Conservation (phyloP, 2,888 invertebrate species). For the Agonopterix arenella region DNA sequence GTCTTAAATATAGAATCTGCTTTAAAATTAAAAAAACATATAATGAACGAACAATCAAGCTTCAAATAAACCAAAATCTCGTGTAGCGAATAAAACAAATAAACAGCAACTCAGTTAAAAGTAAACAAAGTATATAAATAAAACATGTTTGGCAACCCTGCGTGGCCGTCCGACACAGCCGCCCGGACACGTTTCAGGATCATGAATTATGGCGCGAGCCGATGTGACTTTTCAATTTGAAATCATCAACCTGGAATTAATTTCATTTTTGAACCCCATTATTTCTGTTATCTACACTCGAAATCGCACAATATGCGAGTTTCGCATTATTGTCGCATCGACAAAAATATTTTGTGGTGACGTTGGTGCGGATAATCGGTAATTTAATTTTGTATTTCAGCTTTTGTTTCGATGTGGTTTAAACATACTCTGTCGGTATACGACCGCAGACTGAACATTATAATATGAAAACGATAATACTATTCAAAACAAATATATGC, state of each 20-base stretch:
- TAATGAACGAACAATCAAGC: too few relatives aligned
- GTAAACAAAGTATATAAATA: constrained; percentile 30
- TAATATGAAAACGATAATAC: background rate
- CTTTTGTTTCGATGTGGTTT: constrained; percentile 31
- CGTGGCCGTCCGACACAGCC: constrained; percentile 58
- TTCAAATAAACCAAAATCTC: background rate
- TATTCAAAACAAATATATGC: too few relatives aligned
- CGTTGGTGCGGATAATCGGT: constrained; percentile 30
- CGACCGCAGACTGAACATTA: constrained; percentile 16
- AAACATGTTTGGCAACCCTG: constrained; percentile 54
- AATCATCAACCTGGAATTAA: constrained; percentile 78
- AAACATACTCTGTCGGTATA: constrained; percentile 5
- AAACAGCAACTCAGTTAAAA: background rate
- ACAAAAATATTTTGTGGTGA: constrained; percentile 61
- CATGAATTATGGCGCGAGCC: constrained; percentile 76
- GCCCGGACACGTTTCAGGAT: constrained; percentile 75
- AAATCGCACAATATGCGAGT: constrained; percentile 72
- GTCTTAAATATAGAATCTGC: too few relatives aligned
- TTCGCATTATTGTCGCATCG: constrained; percentile 65
- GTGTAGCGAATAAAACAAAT: background rate
- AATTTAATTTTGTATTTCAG: constrained; percentile 40
- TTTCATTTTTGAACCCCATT: constrained; percentile 77
- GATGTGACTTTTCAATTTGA: constrained; percentile 79
- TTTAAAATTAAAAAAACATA: too few relatives aligned
- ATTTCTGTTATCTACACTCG: constrained; percentile 72